These are phyloP conservation scores for Frieseomelitta varia DNA, from an alignment of 1,140 invertebrate genomes.

Conservation along the genomic window DNA sequence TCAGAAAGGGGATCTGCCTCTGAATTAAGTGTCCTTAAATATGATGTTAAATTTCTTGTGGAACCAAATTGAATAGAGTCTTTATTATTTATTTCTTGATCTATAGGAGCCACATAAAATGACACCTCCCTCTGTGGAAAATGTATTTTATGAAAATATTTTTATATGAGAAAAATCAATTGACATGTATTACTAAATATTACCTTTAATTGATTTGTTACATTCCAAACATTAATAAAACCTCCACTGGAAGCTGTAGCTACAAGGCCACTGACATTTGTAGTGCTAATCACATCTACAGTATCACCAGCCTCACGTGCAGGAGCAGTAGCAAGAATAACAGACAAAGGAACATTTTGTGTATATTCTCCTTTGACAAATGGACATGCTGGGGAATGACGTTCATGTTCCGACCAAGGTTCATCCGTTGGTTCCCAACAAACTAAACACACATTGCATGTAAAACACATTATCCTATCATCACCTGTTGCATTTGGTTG, in stretches of 20 bases:
- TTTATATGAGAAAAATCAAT: neutral
- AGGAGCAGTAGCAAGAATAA: constrained; percentile 94
- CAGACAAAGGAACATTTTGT: constrained; percentile 95
- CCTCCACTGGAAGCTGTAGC: constrained; percentile 85
- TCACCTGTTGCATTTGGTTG: constrained; percentile 94
- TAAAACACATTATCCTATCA: constrained; percentile 97
- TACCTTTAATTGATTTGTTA: constrained; percentile 86
- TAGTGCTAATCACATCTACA: constrained; percentile 88
- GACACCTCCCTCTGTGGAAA: constrained; percentile 74
- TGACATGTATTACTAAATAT: constrained; percentile 21
- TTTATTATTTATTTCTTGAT: constrained; percentile 77
- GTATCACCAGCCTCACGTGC: constrained; percentile 85
- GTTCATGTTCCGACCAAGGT: constrained; percentile 97
- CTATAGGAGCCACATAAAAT: constrained; percentile 75
- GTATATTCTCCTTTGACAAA: constrained; percentile 97
- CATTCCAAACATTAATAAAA: constrained; percentile 88
- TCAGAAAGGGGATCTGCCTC: constrained; percentile 74
- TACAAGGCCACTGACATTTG: constrained; percentile 84
- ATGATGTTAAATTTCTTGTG: constrained; percentile 71
- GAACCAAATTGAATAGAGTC: constrained; percentile 76
- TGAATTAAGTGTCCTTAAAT: constrained; percentile 71
- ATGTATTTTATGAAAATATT: neutral
- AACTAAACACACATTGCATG: constrained; percentile 95
- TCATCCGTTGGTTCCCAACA: constrained; percentile 98
- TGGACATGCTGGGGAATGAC: constrained; percentile 95